These are phyloP conservation scores for Acholoe squamosa DNA, from an alignment of 2,888 invertebrate species.

Conservation along the genomic window DNA sequence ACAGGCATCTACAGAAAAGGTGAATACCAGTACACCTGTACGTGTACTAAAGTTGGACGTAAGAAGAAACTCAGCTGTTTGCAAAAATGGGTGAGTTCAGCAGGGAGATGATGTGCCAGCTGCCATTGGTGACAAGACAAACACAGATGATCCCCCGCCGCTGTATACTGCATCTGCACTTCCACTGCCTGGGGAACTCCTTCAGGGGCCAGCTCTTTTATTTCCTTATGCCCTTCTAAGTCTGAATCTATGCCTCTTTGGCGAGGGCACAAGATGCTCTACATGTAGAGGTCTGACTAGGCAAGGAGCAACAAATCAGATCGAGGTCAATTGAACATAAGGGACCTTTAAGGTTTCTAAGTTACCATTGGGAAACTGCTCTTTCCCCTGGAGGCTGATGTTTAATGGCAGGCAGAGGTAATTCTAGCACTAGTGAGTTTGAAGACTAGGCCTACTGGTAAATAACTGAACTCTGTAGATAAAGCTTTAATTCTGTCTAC, in stretches of 20 bases:
- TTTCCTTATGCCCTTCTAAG: not conserved
- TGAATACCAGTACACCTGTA: slow-evolving; percentile 4
- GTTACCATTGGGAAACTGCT: no score
- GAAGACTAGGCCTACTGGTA: no score
- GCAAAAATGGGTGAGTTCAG: not conserved
- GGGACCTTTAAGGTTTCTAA: no score
- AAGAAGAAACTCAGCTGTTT: slow-evolving; percentile 40
- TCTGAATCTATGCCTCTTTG: not conserved
- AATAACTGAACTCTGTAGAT: no score
- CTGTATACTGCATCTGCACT: not conserved
- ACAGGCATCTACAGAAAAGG: not conserved
- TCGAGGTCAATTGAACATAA: no score
- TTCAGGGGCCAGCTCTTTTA: not conserved
- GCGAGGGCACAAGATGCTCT: not conserved
- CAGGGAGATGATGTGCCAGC: not conserved
- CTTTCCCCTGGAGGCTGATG: no score
- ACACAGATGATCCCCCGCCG: not conserved
- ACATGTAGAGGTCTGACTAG: not conserved
- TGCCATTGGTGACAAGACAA: not conserved
- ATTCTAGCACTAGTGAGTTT: no score
- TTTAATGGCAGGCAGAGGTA: no score
- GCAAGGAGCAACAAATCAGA: not conserved
- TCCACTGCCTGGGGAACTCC: not conserved
- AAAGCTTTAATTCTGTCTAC: no score
- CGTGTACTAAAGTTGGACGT: not conserved